Evolutionary conservation across 2,797 vertebrate species (phyloP), one percentile per base, ranked within the genome.

Genomic region (Rhyacichthys aspro): DNA sequence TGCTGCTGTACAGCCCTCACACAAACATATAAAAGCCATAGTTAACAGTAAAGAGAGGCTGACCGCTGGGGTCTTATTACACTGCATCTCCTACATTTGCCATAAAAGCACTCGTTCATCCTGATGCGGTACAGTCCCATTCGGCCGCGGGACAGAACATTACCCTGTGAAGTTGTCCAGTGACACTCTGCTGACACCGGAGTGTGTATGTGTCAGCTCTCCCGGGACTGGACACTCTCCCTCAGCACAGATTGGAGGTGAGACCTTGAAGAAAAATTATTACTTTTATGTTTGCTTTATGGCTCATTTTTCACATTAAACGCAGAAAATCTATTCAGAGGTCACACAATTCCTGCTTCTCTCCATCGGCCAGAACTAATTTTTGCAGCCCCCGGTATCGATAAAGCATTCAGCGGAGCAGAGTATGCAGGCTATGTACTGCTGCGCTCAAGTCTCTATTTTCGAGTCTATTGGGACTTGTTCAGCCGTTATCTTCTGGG

Each of bases 281-380:
- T 88, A 90, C 90, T 92, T 93, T 93, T 93, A 93, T 93, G 90
- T 93, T 93, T 93, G 86, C 88, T 92, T 93, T 93, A 94, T 93
- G 90, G 91, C 86, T 93, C 92, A 92, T 93, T 93, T 93, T 91
- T 94, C 91, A 94, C 90, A 89, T 85, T 88, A 89, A 92, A 91
- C 48, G 74, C 85, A 76, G 85, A 84, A 92, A 94, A 94, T 93
- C 93, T 76, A 93, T 93, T 67, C 80, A 78, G 86, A 83, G 91
- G 92, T 93, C 91, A 92, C 64, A 42, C 74, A 73, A 89, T 84
- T 75, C 78, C 77, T 54, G 77, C 86, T 72, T 78, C 77, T 65
- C 62, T 15, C 36, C 61, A 17, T 14, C 67, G 48, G 76, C 17
- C 57, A 64, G 11, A 70, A 79, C 86, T 85, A 59, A 82, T 87